Conservation (phyloP, 2,113 vertebrate species). For the Tretioscincus oriximinensis region DNA sequence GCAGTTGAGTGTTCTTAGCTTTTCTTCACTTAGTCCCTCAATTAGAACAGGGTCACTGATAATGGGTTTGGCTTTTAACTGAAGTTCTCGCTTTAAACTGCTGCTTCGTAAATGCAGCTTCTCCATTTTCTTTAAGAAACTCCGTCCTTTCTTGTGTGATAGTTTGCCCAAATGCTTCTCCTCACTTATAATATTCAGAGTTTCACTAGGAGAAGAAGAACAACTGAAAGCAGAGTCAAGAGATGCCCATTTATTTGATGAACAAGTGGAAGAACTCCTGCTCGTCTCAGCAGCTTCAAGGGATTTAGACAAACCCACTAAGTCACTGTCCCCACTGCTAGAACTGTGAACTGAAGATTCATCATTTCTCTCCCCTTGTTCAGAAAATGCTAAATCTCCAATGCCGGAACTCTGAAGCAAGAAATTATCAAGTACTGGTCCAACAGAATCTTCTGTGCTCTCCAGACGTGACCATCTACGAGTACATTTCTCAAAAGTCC, state of each 20-base stretch:
- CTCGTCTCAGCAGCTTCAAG: conserved; percentile 70
- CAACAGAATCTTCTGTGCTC: conserved; percentile 44
- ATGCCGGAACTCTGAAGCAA: conserved; percentile 31
- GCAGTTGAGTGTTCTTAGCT: conserved; percentile 65
- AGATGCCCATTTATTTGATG: conserved; percentile 63
- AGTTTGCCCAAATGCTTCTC: conserved; percentile 72
- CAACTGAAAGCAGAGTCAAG: conserved; percentile 68
- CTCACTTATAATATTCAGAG: conserved; percentile 49
- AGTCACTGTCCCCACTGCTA: conserved; percentile 80
- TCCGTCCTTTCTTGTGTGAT: conserved; percentile 70
- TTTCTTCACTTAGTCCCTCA: conserved; percentile 72
- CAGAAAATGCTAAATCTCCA: conserved; percentile 37
- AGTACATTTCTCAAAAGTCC: conserved; percentile 77
- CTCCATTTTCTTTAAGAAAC: conserved; percentile 85
- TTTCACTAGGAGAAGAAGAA: conserved; percentile 66
- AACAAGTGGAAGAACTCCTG: conserved; percentile 73
- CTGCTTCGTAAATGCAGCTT: conserved; percentile 75
- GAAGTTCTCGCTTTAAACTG: conserved; percentile 52
- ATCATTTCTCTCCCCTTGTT: conserved; percentile 69
- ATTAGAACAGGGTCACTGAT: conserved; percentile 74
- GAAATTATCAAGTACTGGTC: conserved; percentile 42
- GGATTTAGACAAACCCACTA: conserved; percentile 44
- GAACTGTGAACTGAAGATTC: conserved; percentile 77
- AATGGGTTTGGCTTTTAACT: conserved; percentile 45
- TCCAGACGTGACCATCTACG: conserved; percentile 76